Evolutionary conservation across 2,797 vertebrate genomes (phyloP).

Genomic region (Darevskia nairensis): DNA sequence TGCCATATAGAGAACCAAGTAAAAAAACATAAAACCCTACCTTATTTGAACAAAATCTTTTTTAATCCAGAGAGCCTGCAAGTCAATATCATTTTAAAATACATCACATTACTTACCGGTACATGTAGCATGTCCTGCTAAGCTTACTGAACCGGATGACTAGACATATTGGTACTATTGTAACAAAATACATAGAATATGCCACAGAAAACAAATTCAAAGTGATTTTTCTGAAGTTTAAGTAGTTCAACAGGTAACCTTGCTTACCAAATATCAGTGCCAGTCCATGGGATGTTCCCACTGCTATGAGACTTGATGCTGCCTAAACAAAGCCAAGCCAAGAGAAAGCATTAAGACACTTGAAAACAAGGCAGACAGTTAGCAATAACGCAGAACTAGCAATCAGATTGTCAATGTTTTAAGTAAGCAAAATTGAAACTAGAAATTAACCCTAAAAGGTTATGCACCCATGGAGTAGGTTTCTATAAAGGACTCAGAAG

Average conservation of each 20-base stretch:
- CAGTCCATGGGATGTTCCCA: conserved; percentile 96
- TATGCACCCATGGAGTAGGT: neutral
- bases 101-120: neutral
- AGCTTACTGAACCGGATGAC: neutral
- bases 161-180: neutral
- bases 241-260: neutral
- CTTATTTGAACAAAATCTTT: neutral
- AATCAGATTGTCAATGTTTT: neutral
- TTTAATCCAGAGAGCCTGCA: neutral
- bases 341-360: conserved; percentile 29
- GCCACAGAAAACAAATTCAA: conserved; percentile 15
- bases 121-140: neutral
- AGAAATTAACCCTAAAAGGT: neutral
- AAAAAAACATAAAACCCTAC: neutral
- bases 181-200: neutral
- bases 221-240: conserved; percentile 39
- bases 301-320: conserved; percentile 92
- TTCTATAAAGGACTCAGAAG: neutral
- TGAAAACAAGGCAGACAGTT: neutral
- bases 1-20: neutral
- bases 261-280: conserved; percentile 95
- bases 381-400: neutral
- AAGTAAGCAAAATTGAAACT: neutral
- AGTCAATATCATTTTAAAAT: neutral
- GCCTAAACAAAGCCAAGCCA: conserved; percentile 79